Percentiles rank a stretch among this genome's conserved stretches.
Evolutionary conservation across 2,888 invertebrate species (phyloP).

Genomic region (Cerceris ruficornis): DNA sequence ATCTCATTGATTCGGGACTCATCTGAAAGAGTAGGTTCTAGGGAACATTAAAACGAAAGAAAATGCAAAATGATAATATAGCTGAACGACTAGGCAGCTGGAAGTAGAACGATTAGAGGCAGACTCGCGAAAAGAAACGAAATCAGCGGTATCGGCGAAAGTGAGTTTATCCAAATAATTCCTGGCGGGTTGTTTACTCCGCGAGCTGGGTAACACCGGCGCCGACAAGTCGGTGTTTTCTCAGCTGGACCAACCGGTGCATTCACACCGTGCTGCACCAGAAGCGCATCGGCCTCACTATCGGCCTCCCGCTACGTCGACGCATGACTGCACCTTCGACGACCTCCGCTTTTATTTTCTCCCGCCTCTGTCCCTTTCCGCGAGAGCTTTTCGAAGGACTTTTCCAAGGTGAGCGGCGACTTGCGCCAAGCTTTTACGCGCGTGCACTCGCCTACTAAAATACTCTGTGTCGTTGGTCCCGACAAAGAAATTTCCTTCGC

Average conservation of each 20-base stretch:
- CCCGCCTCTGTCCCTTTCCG: slow-evolving; percentile 3
- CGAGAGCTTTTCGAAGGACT: not conserved
- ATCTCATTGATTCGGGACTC: too few species aligned
- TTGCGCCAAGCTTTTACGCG: not conserved
- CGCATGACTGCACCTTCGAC: slow-evolving; percentile 32
- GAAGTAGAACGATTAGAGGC: too few species aligned
- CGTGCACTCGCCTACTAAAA: not conserved
- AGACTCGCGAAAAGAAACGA: not conserved
- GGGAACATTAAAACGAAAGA: too few species aligned
- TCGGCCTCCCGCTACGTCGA: slow-evolving; percentile 41
- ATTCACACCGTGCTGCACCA: slow-evolving; percentile 59
- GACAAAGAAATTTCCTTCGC: too few species aligned
- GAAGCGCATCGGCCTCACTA: slow-evolving; percentile 51
- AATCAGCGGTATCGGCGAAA: not conserved
- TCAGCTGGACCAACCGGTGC: slow-evolving; percentile 65
- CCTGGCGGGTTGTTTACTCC: slow-evolving; percentile 23
- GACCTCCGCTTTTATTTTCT: slow-evolving; percentile 25
- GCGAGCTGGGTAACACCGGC: slow-evolving; percentile 40
- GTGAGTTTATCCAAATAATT: slow-evolving; percentile 18
- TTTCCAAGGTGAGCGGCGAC: not conserved
- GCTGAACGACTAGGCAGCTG: too few species aligned
- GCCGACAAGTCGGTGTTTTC: slow-evolving; percentile 59
- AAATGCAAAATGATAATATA: too few species aligned
- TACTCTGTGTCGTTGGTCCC: not conserved
- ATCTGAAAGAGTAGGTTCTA: too few species aligned